A percentile compares a stretch with the other conserved stretches of the same genome.
phyloP scores from a whole-genome alignment of 2,888 invertebrate genomes.

The Xestia sexstrigata region DNA sequence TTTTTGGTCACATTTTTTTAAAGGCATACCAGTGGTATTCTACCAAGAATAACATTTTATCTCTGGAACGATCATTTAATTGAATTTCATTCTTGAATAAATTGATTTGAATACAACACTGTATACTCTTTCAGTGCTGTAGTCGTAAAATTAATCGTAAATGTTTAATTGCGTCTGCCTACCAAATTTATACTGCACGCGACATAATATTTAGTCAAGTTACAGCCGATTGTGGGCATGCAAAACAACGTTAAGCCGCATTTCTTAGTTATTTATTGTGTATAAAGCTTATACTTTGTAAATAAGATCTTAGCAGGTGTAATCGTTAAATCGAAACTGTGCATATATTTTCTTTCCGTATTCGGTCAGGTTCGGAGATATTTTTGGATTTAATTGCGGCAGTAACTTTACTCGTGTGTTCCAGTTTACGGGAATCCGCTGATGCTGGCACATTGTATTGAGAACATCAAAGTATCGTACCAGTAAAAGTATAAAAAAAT shows the following conservation, averaged over 20 bases:
- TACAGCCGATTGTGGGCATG: slow-evolving; percentile 79
- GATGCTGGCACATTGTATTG: neutral
- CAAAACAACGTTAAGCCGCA: slow-evolving; percentile 75
- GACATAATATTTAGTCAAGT: slow-evolving; percentile 83
- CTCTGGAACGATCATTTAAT: neutral
- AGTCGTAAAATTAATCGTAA: slow-evolving; percentile 76
- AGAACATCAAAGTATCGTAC: neutral
- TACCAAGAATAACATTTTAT: neutral
- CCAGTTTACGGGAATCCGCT: slow-evolving; percentile 1
- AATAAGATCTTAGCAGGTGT: slow-evolving; percentile 57
- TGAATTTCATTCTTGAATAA: slow-evolving; percentile 32
- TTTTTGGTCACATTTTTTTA: neutral
- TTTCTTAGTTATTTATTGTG: slow-evolving; percentile 74
- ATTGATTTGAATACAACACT: slow-evolving; percentile 66
- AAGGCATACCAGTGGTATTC: neutral
- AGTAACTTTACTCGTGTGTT: slow-evolving; percentile 18
- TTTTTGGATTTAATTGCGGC: slow-evolving; percentile 60
- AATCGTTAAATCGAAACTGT: slow-evolving; percentile 60
- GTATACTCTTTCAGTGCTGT: slow-evolving; percentile 63
- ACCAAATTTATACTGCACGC: slow-evolving; percentile 79
- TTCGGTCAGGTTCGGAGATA: slow-evolving; percentile 48
- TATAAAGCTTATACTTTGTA: slow-evolving; percentile 64
- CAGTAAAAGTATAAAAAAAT: neutral
- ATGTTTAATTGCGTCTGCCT: slow-evolving; percentile 76
- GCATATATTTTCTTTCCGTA: slow-evolving; percentile 52